Percentiles rank a stretch among this genome's conserved stretches.
Conservation (phyloP, 2,113 vertebrate species). For the Entelurus aequoreus region DNA sequence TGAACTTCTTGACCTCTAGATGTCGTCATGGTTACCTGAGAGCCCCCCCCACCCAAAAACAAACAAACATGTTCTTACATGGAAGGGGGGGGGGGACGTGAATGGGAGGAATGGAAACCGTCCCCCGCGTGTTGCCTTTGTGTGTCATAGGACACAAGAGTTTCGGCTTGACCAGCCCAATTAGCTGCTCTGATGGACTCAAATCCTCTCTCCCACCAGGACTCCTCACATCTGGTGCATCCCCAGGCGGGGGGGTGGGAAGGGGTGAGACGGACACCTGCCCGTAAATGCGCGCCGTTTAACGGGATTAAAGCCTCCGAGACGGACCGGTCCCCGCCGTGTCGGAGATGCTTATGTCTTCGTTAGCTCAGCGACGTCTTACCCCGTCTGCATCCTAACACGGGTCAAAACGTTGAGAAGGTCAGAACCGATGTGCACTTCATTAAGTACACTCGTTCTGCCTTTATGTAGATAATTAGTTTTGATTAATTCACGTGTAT, state of each 20-base stretch:
- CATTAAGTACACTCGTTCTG: neutral
- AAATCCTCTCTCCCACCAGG: conserved; percentile 22
- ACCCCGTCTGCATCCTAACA: no score
- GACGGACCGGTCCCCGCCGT: conserved; percentile 54
- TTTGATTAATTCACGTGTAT: no score
- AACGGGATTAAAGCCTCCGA: conserved; percentile 72
- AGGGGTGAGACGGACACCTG: conserved; percentile 30
- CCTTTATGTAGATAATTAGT: no score
- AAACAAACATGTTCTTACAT: neutral
- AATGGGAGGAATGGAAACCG: conserved; percentile 2
- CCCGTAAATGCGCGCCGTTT: conserved; percentile 42
- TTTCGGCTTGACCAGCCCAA: conserved; percentile 34
- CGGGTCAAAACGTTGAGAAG: no score
- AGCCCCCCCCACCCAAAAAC: no score
- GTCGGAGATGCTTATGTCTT: conserved; percentile 58
- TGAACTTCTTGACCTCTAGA: no score
- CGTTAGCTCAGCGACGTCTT: conserved; percentile 13
- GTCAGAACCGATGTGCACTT: neutral
- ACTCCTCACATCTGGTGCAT: conserved; percentile 19
- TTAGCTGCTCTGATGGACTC: conserved; percentile 51
- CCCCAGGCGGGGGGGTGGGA: neutral
- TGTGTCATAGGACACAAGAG: conserved; percentile 13
- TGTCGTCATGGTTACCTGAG: no score
- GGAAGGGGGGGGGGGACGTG: neutral
- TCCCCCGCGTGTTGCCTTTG: conserved; percentile 1